These are phyloP conservation scores for Actinia tenebrosa DNA, from an alignment of 64 coral and sea anemone species.

Conservation along the genomic window DNA sequence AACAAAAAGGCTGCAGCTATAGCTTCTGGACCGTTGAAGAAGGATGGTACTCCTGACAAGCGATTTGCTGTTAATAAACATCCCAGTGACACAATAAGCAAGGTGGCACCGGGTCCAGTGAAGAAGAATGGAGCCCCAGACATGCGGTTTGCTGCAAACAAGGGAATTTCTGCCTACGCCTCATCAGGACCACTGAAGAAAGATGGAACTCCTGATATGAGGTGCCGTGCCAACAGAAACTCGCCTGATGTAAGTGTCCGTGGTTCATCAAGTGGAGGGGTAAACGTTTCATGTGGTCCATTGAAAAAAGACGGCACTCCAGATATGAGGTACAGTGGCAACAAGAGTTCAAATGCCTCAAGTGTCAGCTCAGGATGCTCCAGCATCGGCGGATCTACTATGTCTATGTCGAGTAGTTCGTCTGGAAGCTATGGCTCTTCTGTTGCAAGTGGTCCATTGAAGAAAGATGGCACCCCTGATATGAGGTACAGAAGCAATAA, in stretches of 20 bases:
- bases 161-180: neutral
- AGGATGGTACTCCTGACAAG: neutral
- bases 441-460: neutral
- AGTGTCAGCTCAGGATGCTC: neutral
- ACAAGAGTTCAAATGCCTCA: neutral
- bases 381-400: neutral
- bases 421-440: neutral
- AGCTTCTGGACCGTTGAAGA: neutral
- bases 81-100: no score
- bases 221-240: neutral
- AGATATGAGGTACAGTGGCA: conserved; percentile 22
- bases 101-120: neutral
- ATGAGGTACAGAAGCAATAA: conserved; percentile 34
- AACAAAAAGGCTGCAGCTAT: neutral
- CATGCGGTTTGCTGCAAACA: conserved; percentile 27
- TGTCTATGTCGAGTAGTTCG: neutral
- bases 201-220: conserved; percentile 34
- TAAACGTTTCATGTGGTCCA: neutral
- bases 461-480: conserved; percentile 16
- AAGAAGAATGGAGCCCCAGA: conserved; percentile 39
- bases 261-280: no score
- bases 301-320: conserved; percentile 12
- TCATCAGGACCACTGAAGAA: neutral
- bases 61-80: conserved; percentile 11
- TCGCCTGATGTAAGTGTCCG: neutral